These are phyloP conservation scores for Apodemia duryi DNA, from an alignment of 2,888 invertebrate species.

Conservation along the genomic window DNA sequence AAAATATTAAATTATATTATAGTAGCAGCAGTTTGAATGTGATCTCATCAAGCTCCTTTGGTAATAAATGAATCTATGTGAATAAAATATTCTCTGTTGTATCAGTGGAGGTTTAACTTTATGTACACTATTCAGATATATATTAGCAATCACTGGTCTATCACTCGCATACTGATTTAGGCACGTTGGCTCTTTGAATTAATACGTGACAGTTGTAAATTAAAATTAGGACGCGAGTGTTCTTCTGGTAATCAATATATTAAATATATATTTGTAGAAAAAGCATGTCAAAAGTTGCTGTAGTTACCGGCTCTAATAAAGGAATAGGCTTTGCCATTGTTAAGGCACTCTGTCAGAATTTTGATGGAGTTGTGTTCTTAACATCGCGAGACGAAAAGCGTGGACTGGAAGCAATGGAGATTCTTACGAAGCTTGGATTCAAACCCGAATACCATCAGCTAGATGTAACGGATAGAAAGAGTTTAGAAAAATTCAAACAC, in stretches of 20 bases:
- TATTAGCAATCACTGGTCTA: too few relatives aligned
- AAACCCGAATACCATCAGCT: conserved; percentile 59
- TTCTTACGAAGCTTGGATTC: conserved; percentile 36
- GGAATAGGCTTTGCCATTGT: conserved; percentile 83
- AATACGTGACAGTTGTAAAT: background rate
- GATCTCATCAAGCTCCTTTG: too few relatives aligned
- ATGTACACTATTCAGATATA: background rate
- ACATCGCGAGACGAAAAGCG: conserved; percentile 59
- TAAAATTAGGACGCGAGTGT: background rate
- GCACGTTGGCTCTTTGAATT: background rate
- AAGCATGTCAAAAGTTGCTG: conserved; percentile 38
- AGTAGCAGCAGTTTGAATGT: too few relatives aligned
- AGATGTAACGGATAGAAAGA: conserved; percentile 77
- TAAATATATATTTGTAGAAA: background rate
- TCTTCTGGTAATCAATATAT: background rate
- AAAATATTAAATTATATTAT: too few relatives aligned
- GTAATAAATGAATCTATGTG: too few relatives aligned
- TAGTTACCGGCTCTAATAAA: conserved; percentile 84
- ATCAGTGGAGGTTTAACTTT: background rate
- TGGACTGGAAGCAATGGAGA: conserved; percentile 38
- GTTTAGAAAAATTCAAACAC: conserved; percentile 70
- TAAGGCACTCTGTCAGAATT: conserved; percentile 78
- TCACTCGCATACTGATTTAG: background rate
- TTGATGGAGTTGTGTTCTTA: conserved; percentile 78
- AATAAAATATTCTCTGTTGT: too few relatives aligned